Base-by-base conservation (phyloP, 2,113 vertebrate genomes). In the Pimephales promelas region DNA sequence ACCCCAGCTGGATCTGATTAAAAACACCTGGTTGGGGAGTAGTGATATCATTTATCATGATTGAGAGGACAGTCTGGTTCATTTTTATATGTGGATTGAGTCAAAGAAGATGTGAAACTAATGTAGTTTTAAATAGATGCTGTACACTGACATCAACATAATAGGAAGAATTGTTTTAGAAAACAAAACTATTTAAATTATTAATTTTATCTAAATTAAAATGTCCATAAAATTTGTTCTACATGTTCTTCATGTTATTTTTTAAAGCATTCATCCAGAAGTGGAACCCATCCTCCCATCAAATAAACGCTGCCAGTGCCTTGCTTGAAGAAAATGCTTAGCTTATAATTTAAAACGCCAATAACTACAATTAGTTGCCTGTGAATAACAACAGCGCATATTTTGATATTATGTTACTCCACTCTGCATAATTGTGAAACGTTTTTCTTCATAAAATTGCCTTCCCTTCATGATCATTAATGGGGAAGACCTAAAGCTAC, bases 1-100 rank as follows among this genome's bases (percentile, higher is more conserved):
- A 54, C 49, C 52, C 24, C 73, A 77, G 68, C 85, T 85, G 79
- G 75, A 85, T 47, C 56, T 56, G 82, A 86, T 62, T 83, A 31
- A 82, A 80, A 86, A 73, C 84, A 83, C 87, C 79, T 84, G 84
- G 49, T 49, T 82, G 43, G 81, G 26, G 2, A 52, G 49, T 16
- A 66, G 49, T 22, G 62, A 77, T 66, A 64, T 75, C 45, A 26
- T 24, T 70, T n/a, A 76, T 68, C 26, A 36, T 59, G 68, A 62
- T 36, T 40, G 61, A 76, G 22, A 28, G 3, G 47, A 43, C 24
- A 20, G 57, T 16, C 45, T 52, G 43, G 52, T 22, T 20, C 18
- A 3, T 54, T 49, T 49, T 49, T 1, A 49, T 49, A 49, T 49
- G 47, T 14, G 13, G 13, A 14, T 49, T 49, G 16, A 62, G 59